Percentiles rank a stretch among this genome's conserved stretches.
phyloP scores from a whole-genome alignment of 2,797 vertebrate genomes.

The Syndactyla subalaris region DNA sequence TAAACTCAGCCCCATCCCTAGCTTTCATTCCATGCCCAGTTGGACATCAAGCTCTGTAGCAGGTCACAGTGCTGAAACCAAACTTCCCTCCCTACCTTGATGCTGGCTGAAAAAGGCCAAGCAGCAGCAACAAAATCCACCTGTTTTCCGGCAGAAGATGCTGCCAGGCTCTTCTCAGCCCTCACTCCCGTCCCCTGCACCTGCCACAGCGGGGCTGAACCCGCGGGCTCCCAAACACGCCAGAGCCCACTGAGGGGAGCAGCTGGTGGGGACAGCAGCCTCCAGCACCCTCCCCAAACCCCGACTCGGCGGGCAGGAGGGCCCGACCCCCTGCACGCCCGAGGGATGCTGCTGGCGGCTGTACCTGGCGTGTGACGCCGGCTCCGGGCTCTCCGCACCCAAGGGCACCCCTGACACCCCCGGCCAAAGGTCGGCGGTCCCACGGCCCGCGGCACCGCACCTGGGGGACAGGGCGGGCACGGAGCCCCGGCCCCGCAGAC shows the following conservation, averaged over 20 bases:
- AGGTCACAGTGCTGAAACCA: background rate
- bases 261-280: background rate
- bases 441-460: background rate
- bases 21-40: background rate
- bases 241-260: background rate
- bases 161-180: background rate
- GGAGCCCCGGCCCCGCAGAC: background rate
- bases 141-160: rapidly evolving
- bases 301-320: no score
- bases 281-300: background rate
- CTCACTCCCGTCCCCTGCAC: no score
- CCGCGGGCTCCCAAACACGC: rapidly evolving
- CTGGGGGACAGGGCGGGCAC: rapidly evolving
- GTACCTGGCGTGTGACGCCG: rapidly evolving
- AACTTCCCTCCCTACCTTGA: background rate
- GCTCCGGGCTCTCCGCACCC: background rate
- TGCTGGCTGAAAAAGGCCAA: background rate
- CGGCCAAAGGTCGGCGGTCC: background rate
- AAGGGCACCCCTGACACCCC: rapidly evolving
- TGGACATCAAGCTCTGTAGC: background rate
- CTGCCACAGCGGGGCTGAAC: rapidly evolving
- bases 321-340: rapidly evolving
- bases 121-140: background rate
- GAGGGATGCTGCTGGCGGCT: rapidly evolving
- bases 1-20: background rate